Evolutionary conservation across 2,888 invertebrate genomes (phyloP).

Genomic region (Uropetala carovei): DNA sequence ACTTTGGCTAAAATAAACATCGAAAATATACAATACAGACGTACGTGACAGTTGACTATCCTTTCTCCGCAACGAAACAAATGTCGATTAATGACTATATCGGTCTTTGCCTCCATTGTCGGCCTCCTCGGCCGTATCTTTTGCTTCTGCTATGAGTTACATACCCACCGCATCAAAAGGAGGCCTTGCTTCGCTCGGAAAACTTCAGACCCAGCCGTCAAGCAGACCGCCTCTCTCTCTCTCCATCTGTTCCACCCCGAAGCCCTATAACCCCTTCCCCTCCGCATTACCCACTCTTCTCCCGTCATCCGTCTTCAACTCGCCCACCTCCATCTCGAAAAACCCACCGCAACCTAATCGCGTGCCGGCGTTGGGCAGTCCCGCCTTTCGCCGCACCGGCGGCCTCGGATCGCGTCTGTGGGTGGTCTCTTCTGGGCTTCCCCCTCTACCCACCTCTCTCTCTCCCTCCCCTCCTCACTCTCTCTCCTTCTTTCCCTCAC

Average conservation of each 20-base stretch:
- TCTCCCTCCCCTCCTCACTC: background rate
- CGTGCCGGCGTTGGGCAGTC: constrained; percentile 39
- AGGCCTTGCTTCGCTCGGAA: background rate
- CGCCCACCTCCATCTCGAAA: background rate
- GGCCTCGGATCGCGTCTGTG: background rate
- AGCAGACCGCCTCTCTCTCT: constrained; percentile 15
- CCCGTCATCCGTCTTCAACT: background rate
- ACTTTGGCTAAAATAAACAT: no score
- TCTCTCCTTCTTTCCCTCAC: background rate
- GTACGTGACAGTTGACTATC: no score
- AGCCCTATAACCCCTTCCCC: background rate
- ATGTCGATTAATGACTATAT: no score
- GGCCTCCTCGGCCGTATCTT: no score
- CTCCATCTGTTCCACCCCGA: background rate
- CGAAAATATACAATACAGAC: no score
- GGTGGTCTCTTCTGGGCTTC: no score
- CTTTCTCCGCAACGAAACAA: no score
- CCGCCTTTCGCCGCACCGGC: background rate
- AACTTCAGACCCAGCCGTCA: constrained; percentile 5
- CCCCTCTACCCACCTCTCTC: background rate
- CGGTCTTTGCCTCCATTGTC: no score
- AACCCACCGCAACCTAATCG: constrained; percentile 35
- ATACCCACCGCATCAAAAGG: background rate
- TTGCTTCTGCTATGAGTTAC: no score
- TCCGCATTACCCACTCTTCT: background rate